Percentiles rank a stretch among this genome's conserved stretches.
These are phyloP conservation scores for Cotesia glomerata DNA, from an alignment of 1,140 invertebrate genomes.

Conservation along the genomic window DNA sequence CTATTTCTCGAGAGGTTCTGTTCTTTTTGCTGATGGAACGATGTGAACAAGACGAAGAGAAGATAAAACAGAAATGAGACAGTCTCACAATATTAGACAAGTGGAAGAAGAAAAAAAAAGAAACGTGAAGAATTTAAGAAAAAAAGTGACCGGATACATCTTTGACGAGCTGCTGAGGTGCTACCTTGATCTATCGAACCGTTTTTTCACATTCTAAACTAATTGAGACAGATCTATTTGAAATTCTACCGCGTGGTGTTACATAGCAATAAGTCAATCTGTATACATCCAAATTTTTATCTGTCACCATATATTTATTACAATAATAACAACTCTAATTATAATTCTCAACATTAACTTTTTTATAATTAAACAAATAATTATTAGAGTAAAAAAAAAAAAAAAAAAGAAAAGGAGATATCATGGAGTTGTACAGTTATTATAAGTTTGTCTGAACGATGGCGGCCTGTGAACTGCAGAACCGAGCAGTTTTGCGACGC, in stretches of 20 bases:
- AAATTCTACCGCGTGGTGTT: slow-evolving; percentile 1
- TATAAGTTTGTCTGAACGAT: slow-evolving; percentile 10
- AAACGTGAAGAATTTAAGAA: not conserved
- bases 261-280: not conserved
- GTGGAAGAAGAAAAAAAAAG: slow-evolving; percentile 10
- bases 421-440: slow-evolving; percentile 31
- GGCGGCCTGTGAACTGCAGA: slow-evolving; percentile 40
- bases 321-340: not conserved
- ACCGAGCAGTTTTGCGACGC: slow-evolving; percentile 47
- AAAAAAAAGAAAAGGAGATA: slow-evolving; percentile 42
- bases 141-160: slow-evolving; percentile 20
- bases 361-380: no score
- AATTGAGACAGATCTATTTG: slow-evolving; percentile 47
- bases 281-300: not conserved
- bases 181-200: slow-evolving; percentile 54
- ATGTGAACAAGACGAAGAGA: not conserved
- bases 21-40: not conserved
- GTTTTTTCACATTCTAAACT: slow-evolving; percentile 43
- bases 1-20: not conserved
- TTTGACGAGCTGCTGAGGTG: slow-evolving; percentile 44
- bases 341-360: not conserved
- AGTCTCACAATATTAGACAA: slow-evolving; percentile 23
- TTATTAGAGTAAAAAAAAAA: not conserved
- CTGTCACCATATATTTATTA: not conserved
- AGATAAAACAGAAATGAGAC: not conserved